Evolutionary conservation across 2,888 invertebrate species (phyloP), one percentile per base, ranked within the genome.

Genomic region (Dynastes maya): DNA sequence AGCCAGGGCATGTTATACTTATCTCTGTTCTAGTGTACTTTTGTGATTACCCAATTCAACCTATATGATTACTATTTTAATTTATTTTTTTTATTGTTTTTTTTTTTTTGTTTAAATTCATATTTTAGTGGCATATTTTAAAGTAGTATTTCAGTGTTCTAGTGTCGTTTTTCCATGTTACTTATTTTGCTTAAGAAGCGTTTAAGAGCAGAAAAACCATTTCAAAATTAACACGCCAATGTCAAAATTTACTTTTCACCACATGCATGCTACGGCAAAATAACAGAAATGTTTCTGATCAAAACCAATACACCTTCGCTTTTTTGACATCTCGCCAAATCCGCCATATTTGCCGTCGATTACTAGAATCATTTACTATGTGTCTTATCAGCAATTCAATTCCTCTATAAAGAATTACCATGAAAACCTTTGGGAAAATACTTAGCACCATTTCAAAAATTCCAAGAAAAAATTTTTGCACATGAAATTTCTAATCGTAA

Each of bases 1-100:
- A 96, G 93, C 95, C 96, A 92, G 96, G 96, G 96, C 95, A 95
- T 94, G 95, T 94, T 88, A 92, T 84, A 91, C 91, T 92, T 90
- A 85, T 86, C 84, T 86, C 82, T 82, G 83, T 84, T 84, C 79
- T 80, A 76, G 78, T 76, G 72, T 78, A 78, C 61, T 77, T 68
- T 65, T 58, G 49, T 68, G 70, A 61, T 64, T 67, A 76, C 67
- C 55, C 65, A 64, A 76, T 51, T 55, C 5, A 32, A 64, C 65
- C 76, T 64, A 27, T 37, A 65, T 65, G 37, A 51, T 27, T 64
- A 75, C 22, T 49, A 63, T 75, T 61, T 45, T 51, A 3, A n/a
- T 55, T 6, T 53, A 9, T 76, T 76, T 40, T 71, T 29, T 40
- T 65, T 65, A 3, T 65, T 16, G 40, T 65, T 65, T 37, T 16